Percentiles rank a stretch among this genome's conserved stretches.
Evolutionary conservation across 2,888 invertebrate species (phyloP).

Genomic region (Drosophila merina): DNA sequence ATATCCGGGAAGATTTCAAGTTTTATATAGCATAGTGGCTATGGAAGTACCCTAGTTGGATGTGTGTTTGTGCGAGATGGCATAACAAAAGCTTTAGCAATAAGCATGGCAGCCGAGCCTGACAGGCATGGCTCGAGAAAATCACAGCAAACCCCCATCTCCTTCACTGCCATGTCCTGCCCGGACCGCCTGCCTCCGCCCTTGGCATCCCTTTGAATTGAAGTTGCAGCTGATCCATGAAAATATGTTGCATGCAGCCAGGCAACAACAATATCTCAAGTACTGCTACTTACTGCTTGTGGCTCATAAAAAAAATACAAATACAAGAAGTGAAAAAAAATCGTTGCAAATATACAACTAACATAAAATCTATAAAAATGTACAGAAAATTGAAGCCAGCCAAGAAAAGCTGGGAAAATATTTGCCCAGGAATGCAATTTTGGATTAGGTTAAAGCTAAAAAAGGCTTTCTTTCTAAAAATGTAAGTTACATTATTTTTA

Average conservation of each 20-base stretch:
- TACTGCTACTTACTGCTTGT: slow-evolving; percentile 62
- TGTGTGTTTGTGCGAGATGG: slow-evolving; percentile 44
- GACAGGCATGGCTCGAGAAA: slow-evolving; percentile 41
- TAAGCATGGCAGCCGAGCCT: slow-evolving; percentile 46
- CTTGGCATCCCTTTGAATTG: slow-evolving; percentile 63
- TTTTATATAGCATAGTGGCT: slow-evolving; percentile 39
- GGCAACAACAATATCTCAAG: slow-evolving; percentile 53
- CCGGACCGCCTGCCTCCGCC: slow-evolving; percentile 5
- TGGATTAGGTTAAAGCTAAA: slow-evolving; percentile 35
- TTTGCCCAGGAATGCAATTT: slow-evolving; percentile 39
- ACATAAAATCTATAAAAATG: slow-evolving; percentile 44
- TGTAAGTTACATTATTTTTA: background rate
- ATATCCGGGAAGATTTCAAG: slow-evolving; percentile 37
- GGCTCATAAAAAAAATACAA: slow-evolving; percentile 45
- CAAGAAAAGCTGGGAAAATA: slow-evolving; percentile 14
- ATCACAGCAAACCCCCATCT: slow-evolving; percentile 30
- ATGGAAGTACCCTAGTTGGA: slow-evolving; percentile 20
- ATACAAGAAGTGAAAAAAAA: background rate
- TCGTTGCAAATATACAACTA: slow-evolving; percentile 37
- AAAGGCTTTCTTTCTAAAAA: background rate
- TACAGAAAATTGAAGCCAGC: slow-evolving; percentile 54
- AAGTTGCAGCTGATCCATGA: slow-evolving; percentile 79
- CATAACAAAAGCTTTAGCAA: slow-evolving; percentile 70
- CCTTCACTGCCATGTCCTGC: slow-evolving; percentile 8
- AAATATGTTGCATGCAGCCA: slow-evolving; percentile 69